These are phyloP conservation scores for Timema cristinae DNA, from an alignment of 2,888 invertebrate species.

Conservation along the genomic window DNA sequence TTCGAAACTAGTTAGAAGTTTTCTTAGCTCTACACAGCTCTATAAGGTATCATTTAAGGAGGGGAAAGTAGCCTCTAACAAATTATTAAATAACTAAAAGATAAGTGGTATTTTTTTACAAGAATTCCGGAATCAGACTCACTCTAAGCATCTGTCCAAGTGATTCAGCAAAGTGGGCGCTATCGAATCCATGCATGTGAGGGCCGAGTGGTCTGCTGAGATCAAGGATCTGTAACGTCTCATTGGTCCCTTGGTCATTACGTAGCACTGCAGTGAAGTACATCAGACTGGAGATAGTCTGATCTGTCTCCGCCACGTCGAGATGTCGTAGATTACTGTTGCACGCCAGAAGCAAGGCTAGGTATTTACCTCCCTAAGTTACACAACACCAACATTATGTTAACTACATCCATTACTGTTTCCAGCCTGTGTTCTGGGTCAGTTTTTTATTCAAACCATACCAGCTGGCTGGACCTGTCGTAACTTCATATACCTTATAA, in stretches of 20 bases:
- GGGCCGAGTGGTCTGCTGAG: constrained; percentile 44
- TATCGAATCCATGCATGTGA: constrained; percentile 38
- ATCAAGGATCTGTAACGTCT: constrained; percentile 43
- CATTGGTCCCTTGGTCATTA: constrained; percentile 42
- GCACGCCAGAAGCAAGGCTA: constrained; percentile 50
- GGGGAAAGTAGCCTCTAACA: not conserved
- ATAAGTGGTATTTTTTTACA: not conserved
- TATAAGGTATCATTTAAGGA: no score
- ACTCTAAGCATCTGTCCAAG: constrained; percentile 44
- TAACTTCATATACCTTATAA: no score
- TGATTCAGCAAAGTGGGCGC: constrained; percentile 39
- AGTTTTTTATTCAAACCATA: no score
- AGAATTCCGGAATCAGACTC: constrained; percentile 18
- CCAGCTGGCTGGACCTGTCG: no score
- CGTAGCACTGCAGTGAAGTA: constrained; percentile 49
- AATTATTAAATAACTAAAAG: not conserved
- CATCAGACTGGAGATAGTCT: constrained; percentile 53
- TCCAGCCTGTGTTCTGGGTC: no score
- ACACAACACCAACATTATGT: no score
- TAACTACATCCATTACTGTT: no score
- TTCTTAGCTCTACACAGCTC: no score
- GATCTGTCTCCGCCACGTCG: constrained; percentile 57
- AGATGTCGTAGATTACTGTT: constrained; percentile 49
- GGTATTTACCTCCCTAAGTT: constrained; percentile 47
- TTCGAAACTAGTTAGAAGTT: no score